Base-by-base conservation (phyloP, 2,888 invertebrate genomes). In the Pammene fasciana region DNA sequence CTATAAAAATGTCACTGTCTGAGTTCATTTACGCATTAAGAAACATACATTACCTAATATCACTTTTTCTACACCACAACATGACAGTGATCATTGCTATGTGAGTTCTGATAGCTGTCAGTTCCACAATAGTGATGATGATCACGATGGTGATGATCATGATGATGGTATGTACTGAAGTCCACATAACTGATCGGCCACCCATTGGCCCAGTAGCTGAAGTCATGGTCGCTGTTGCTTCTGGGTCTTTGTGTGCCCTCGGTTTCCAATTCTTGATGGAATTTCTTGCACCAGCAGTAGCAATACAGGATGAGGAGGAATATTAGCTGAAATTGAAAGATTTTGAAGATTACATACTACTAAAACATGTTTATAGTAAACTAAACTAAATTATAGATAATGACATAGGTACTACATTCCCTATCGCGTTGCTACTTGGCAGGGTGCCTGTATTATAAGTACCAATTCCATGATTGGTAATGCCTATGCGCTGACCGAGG, bases 121-220 rank as follows among this genome's bases (percentile, higher is more conserved):
- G n/a, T 13, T 16, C 38, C 56, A 14, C 54, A 13, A 4, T 26
- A 26, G 41, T 56, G 18, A 41, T 18, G 16, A 38, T 56, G 56
- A 5, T 55, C 38, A 8, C 16, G 41, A 41, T 54, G 54, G 9
- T 54, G 38, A 4, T 41, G 26, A 0, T 45, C 43, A 0, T 11
- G 18, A 6, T 16, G 10, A 34, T 41, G 55, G 36, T 55, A 8
- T 36, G 16, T 13, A n/a, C 18, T 50, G 9, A 9, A 34, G 36
- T 61, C 60, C 2, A 18, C 10, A 8, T 43, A 48, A 9, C 48
- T 57, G 5, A 50, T 41, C 0, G 57, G 57, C 65, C 57, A 66
- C 0, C 65, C 65, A 14, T 57, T 10, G 10, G 65, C 57, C 65
- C 57, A 57, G 9, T 66, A 66, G 46, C 57, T 50, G 34, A 66